Percentiles rank a stretch among this genome's conserved stretches.
Evolutionary conservation across 2,113 vertebrate genomes (phyloP).

Genomic region (Bostrychus sinensis): DNA sequence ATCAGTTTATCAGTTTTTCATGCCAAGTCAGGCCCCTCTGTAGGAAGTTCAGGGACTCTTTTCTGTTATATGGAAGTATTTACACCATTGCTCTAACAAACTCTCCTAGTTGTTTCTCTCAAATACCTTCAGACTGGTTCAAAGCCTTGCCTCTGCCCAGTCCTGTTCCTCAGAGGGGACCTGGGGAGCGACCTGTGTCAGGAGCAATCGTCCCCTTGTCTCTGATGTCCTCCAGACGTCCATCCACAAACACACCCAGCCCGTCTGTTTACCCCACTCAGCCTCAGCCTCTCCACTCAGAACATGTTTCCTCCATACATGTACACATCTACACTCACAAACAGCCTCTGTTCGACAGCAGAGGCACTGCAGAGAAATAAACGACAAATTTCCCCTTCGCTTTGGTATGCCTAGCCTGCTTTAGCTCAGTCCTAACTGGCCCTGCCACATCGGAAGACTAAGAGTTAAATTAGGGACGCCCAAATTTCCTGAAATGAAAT

Average conservation of each 20-base stretch:
- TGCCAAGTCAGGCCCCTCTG: too few relatives aligned
- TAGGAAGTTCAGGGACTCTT: too few relatives aligned
- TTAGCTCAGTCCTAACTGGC: conserved; percentile 88
- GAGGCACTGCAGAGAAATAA: conserved; percentile 76
- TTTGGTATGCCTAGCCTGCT: conserved; percentile 83
- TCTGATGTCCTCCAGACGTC: conserved; percentile 89
- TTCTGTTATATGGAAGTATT: too few relatives aligned
- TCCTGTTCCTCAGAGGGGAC: conserved; percentile 81
- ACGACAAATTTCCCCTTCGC: conserved; percentile 87
- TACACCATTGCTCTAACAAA: too few relatives aligned
- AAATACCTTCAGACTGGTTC: conserved; percentile 64
- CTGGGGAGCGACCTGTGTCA: conserved; percentile 91
- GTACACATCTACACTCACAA: conserved; percentile 43
- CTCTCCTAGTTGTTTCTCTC: too few relatives aligned
- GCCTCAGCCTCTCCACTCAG: conserved; percentile 60
- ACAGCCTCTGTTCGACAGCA: conserved; percentile 61
- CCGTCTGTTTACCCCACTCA: conserved; percentile 88
- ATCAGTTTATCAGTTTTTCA: too few relatives aligned
- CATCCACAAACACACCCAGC: conserved; percentile 91
- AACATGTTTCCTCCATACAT: neutral
- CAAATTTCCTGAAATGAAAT: conserved; percentile 69
- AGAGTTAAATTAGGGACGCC: conserved; percentile 75
- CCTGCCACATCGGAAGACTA: conserved; percentile 88
- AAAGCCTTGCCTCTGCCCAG: conserved; percentile 61
- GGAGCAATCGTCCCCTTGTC: conserved; percentile 81